Evolutionary conservation across 2,113 vertebrate genomes (phyloP), one percentile per base, ranked within the genome.

Genomic region (Epinephelus lanceolatus): DNA sequence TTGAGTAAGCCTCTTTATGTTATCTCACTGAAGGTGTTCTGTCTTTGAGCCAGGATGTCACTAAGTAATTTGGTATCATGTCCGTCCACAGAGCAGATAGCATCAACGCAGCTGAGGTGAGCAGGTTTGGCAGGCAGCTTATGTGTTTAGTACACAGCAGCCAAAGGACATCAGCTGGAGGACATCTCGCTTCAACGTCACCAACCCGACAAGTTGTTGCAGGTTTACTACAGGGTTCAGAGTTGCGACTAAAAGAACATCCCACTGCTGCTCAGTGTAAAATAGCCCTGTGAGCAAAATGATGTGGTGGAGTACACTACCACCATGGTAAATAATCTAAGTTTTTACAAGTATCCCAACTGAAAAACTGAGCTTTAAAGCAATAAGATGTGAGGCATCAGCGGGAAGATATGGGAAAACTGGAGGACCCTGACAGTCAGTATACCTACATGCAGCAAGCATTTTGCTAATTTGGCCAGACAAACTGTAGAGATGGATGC

Each of bases 121-220:
- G 89, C 90, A 84, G 78, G 89, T 85, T 93, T 78, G 84, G 15
- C 75, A 19, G 30, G 69, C 66, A 74, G 66, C 79, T 78, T 57
- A 65, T 71, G 76, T 90, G 86, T 90, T 93, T 88, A 88, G 78
- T 90, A 87, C 79, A 93, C 83, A 92, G 67, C 67, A 51, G 42
- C 23, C 23, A 78, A 81, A 86, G 78, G 73, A 71, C 76, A 78
- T 88, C 67, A 80, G 71, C 74, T 66, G 74, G 47, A 77, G 78
- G 80, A 87, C 74, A 67, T 84, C 71, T 68, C 5, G 2, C 4
- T 4, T 33, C 3, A 19, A 37, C 18, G 14, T 61, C 61, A 57
- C 53, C 18, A 40, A 6, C 37, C 19, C 1, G 23, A 33, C 25
- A 55, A 30, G 23, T 10, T 77, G 57, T 37, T 45, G 4, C 11